Evolutionary conservation across 2,888 invertebrate species (phyloP), one percentile per base, ranked within the genome.

Genomic region (Elgonia sp.): DNA sequence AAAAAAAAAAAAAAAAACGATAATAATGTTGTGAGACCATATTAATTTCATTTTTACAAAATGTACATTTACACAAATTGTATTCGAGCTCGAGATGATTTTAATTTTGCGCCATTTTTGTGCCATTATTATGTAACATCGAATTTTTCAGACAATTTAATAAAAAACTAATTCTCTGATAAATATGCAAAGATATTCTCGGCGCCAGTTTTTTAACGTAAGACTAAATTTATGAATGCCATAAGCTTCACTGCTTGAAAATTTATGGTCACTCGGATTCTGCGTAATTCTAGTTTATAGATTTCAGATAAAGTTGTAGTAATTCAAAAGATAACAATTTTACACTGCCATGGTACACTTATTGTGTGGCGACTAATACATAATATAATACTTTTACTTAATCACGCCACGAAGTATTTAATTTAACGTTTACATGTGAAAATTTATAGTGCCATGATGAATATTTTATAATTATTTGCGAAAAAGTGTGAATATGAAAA

Each of bases 21-120:
- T 57, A 20, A 21, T 8, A 57, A 57, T 7, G 2, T 57, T 10
- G 57, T 57, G 21, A 20, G 57, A 21, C 20, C 21, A 8, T n/a
- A n/a, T 57, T 57, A 20, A 5, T 57, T 57, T 20, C 9, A 57
- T 57, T 20, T 69, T 42, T 69, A 10, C 4, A 14, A 69, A 20
- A 8, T 46, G 57, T 10, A 57, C 29, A 29, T 29, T 29, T 29
- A 29, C 29, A 39, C 8, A 42, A 46, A 50, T 69, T 69, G 16
- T 69, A 21, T 16, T 16, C 12, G 53, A 70, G 70, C 37, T 70
- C 53, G 53, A 53, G 63, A 57, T 16, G 18, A 37, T 55, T 72
- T 37, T 16, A 29, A 72, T 8, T 72, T 72, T 55, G 37, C 37
- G 72, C 72, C 63, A 63, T 46, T 75, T 63, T 75, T 46, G 60